Evolutionary conservation across 92 coral and sea anemone species (phyloP).

Genomic region (Plumapathes pennacea): DNA sequence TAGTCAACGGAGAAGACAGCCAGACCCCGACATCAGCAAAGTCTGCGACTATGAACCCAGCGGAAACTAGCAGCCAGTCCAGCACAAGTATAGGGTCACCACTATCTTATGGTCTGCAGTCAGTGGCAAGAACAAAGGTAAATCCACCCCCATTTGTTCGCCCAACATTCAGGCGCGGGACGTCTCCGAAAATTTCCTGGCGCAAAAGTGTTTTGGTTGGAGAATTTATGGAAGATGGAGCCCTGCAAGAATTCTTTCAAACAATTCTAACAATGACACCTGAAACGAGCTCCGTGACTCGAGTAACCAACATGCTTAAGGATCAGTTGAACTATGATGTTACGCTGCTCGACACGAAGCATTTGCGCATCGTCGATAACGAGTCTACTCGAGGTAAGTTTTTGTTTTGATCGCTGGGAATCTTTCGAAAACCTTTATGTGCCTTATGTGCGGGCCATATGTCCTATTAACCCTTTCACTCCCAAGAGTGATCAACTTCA

Average conservation of each 20-base stretch:
- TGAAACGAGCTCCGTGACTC: constrained; percentile 14
- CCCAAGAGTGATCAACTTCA: too few relatives aligned
- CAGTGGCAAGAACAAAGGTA: constrained; percentile 17
- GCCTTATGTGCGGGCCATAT: too few relatives aligned
- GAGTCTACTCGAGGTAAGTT: constrained; percentile 34
- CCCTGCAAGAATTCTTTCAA: constrained; percentile 18
- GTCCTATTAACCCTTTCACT: too few relatives aligned
- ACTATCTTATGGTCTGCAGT: too few relatives aligned
- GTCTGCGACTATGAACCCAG: too few relatives aligned
- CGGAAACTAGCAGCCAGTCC: too few relatives aligned
- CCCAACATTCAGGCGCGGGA: constrained; percentile 12
- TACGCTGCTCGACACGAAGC: constrained; percentile 22
- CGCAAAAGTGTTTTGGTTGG: constrained; percentile 27
- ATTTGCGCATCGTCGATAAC: constrained; percentile 23
- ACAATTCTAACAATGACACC: constrained; percentile 14
- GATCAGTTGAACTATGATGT: constrained; percentile 22
- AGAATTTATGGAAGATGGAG: constrained; percentile 15
- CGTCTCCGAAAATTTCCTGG: constrained; percentile 32
- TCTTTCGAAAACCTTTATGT: too few relatives aligned
- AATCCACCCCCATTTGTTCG: constrained; percentile 33
- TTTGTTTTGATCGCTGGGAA: too few relatives aligned
- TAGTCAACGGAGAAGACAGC: too few relatives aligned
- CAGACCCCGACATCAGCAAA: too few relatives aligned
- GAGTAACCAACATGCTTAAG: constrained; percentile 15
- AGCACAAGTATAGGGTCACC: too few relatives aligned